A percentile compares a stretch with the other conserved stretches of the same genome.
Conservation (phyloP, 2,113 vertebrate genomes). For the Asarcornis scutulata region DNA sequence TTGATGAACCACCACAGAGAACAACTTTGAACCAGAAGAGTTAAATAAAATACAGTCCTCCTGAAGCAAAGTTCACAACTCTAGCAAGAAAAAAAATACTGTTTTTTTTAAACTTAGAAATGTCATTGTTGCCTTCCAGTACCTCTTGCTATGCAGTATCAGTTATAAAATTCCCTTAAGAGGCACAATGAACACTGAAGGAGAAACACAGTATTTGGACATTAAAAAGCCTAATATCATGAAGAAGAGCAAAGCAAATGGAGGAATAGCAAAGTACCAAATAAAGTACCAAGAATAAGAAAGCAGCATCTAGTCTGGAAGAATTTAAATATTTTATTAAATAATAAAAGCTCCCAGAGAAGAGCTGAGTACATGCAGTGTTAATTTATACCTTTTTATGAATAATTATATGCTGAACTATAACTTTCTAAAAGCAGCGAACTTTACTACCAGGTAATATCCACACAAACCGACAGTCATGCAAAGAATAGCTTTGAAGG, state of each 20-base stretch:
- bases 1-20: not conserved
- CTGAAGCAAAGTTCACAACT: not conserved
- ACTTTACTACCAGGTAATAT: not conserved
- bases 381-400: not conserved
- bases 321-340: not conserved
- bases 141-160: not conserved
- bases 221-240: not conserved
- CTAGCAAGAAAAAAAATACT: not conserved
- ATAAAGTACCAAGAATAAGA: not conserved
- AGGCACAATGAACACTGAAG: not conserved
- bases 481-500: not conserved
- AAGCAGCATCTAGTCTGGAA: not conserved
- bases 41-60: not conserved
- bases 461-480: not conserved
- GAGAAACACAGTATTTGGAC: not conserved
- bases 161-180: not conserved
- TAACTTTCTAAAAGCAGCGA: not conserved
- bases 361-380: not conserved
- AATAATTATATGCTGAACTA: not conserved
- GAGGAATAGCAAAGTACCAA: not conserved
- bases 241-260: not conserved
- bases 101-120: not conserved
- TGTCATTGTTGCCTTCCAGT: not conserved
- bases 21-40: not conserved
- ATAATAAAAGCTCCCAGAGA: not conserved